These are phyloP conservation scores for Fregata magnificens DNA, from an alignment of 2,113 vertebrate species.

Conservation along the genomic window DNA sequence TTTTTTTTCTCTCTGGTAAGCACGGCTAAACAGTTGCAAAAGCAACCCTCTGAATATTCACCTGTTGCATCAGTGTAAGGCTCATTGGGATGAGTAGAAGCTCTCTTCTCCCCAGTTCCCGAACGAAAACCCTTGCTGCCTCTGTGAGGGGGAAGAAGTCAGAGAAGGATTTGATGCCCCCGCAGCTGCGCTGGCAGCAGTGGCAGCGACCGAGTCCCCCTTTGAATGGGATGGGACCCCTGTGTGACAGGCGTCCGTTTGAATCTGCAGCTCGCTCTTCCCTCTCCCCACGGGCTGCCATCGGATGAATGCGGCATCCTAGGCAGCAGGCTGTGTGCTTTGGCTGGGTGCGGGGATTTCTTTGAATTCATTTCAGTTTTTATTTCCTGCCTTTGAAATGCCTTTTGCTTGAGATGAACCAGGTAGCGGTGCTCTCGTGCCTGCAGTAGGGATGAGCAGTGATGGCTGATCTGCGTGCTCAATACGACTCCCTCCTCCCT, in stretches of 20 bases:
- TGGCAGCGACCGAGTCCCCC: rapidly evolving
- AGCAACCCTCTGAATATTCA: background rate
- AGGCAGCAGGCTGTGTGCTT: background rate
- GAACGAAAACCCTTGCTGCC: background rate
- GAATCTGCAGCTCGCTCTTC: background rate
- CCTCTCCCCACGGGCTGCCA: background rate
- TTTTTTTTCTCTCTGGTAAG: background rate
- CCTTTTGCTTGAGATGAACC: background rate
- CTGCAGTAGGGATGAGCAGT: background rate
- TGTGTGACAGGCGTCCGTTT: background rate
- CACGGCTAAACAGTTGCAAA: background rate
- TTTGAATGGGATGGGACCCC: background rate
- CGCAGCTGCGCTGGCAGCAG: background rate
- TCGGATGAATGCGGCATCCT: background rate
- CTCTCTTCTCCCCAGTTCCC: background rate
- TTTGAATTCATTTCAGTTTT: background rate
- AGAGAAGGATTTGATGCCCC: background rate
- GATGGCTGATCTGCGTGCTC: background rate
- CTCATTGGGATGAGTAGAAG: background rate
- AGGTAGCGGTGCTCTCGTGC: background rate
- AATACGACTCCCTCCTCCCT: background rate
- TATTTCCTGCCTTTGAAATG: background rate
- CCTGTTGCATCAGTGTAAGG: background rate
- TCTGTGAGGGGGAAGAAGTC: background rate
- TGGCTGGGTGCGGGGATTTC: background rate